These are phyloP conservation scores for Norana najaformis DNA, from an alignment of 2,888 invertebrate genomes.

Conservation along the genomic window DNA sequence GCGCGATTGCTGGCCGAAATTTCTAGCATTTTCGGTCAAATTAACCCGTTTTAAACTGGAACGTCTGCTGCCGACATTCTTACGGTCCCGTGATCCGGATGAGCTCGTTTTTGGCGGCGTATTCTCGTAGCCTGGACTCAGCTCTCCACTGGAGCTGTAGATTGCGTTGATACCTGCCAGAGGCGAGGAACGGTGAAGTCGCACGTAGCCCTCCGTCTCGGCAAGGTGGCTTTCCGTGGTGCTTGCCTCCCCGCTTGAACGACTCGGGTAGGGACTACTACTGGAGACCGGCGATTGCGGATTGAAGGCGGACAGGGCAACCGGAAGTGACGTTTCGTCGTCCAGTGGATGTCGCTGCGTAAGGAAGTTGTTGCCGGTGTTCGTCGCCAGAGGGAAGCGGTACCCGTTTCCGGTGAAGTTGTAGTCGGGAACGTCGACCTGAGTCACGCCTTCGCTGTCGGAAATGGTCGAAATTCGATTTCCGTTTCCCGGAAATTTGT, in stretches of 20 bases:
- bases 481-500: conserved; percentile 4
- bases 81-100: not conserved
- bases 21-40: not conserved
- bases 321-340: not conserved
- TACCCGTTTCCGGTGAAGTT: conserved; percentile 22
- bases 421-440: not conserved
- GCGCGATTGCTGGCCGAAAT: not conserved
- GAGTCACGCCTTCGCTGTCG: not conserved
- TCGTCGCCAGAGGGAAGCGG: not conserved
- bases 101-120: not conserved
- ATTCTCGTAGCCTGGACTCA: not conserved
- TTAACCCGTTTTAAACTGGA: not conserved
- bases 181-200: conserved; percentile 30
- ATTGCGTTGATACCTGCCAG: conserved; percentile 29
- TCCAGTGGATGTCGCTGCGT: not conserved
- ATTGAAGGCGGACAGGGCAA: not conserved
- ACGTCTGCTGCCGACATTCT: not conserved
- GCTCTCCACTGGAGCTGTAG: conserved; percentile 19
- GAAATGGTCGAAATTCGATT: not conserved
- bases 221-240: not conserved
- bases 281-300: not conserved
- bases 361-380: not conserved
- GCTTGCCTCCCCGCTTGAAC: not conserved
- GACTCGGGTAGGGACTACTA: not conserved
- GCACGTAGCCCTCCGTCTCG: conserved; percentile 25